A percentile compares a stretch with the other conserved stretches of the same genome.
These are phyloP conservation scores for Drosophila yooni DNA, from an alignment of 2,888 invertebrate species.

Conservation along the genomic window DNA sequence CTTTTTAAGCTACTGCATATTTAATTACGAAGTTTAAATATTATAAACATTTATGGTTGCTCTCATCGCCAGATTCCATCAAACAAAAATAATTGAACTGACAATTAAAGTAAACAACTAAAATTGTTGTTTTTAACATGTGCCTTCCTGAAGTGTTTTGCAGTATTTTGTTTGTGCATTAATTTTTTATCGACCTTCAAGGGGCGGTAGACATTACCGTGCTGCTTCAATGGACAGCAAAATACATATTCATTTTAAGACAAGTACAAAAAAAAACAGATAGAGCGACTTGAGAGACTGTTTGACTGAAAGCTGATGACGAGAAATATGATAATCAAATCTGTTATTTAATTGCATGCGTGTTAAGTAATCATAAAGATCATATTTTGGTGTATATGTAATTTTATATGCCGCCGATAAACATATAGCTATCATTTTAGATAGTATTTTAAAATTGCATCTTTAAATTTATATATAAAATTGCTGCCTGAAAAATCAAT, in stretches of 20 bases:
- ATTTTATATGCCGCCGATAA: conserved; percentile 4
- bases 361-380: conserved; percentile 26
- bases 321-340: conserved; percentile 19
- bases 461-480: background rate
- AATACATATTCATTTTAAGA: conserved; percentile 19
- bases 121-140: conserved; percentile 17
- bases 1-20: background rate
- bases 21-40: conserved; percentile 6
- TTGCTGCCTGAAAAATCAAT: background rate
- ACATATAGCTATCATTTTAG: background rate
- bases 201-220: conserved; percentile 71
- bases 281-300: conserved; percentile 52
- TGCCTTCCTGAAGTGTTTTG: conserved; percentile 67
- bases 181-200: conserved; percentile 61
- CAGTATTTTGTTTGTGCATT: conserved; percentile 12
- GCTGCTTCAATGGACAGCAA: conserved; percentile 71
- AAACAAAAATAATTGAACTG: conserved; percentile 37
- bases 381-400: conserved; percentile 14
- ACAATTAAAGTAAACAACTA: conserved; percentile 22
- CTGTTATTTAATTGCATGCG: conserved; percentile 25
- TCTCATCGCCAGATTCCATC: background rate
- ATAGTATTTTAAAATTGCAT: background rate
- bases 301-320: conserved; percentile 56
- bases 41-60: conserved; percentile 1
- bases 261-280: conserved; percentile 23